These are phyloP conservation scores for Parasteatoda tepidariorum DNA, from an alignment of 1,140 invertebrate species.

Conservation along the genomic window DNA sequence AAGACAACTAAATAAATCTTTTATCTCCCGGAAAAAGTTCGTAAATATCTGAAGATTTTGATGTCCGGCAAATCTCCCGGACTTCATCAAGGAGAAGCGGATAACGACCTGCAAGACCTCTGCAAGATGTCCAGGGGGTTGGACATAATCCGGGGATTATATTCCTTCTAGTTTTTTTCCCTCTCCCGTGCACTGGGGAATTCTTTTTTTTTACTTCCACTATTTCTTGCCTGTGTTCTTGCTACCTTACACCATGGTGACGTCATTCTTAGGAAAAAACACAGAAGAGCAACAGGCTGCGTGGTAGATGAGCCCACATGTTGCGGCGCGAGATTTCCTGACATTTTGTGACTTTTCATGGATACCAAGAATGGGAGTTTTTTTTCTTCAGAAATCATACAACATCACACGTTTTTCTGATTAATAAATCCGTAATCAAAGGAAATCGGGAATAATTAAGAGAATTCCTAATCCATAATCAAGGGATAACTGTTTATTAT, in stretches of 20 bases:
- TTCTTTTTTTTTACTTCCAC: background rate
- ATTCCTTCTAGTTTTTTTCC: slow-evolving; percentile 56
- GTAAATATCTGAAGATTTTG: slow-evolving; percentile 61
- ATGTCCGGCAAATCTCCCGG: slow-evolving; percentile 56
- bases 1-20: slow-evolving; percentile 49
- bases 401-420: too few species aligned
- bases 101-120: slow-evolving; percentile 58
- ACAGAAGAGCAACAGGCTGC: slow-evolving; percentile 50
- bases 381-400: too few species aligned
- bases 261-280: slow-evolving; percentile 26
- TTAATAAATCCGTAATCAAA: too few species aligned
- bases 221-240: background rate
- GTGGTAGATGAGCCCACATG: background rate
- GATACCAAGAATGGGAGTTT: too few species aligned
- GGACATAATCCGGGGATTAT: slow-evolving; percentile 59
- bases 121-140: slow-evolving; percentile 52
- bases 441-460: too few species aligned
- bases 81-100: slow-evolving; percentile 55
- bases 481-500: too few species aligned
- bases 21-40: slow-evolving; percentile 54
- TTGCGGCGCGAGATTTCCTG: background rate
- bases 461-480: too few species aligned
- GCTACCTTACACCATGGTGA: slow-evolving; percentile 5
- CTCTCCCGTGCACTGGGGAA: slow-evolving; percentile 20
- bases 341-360: too few species aligned